Conservation (phyloP, 2,888 invertebrate genomes). For the Clunio marinus region DNA sequence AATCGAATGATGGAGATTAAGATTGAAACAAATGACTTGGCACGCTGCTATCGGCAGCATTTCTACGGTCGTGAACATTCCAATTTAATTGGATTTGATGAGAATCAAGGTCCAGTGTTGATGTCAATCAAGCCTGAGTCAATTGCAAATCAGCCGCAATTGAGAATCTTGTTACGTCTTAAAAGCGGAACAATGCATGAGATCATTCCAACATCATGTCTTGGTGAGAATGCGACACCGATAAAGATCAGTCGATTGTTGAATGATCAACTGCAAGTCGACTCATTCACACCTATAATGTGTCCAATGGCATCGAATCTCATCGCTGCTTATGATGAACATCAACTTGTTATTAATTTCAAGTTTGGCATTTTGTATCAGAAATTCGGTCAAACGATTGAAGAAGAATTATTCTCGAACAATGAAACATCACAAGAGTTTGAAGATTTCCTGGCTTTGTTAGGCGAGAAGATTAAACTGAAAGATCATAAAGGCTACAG, state of each 20-base stretch:
- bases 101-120: constrained; percentile 82
- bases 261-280: constrained; percentile 82
- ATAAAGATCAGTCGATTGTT: constrained; percentile 84
- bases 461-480: constrained; percentile 83
- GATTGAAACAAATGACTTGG: constrained; percentile 93
- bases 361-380: constrained; percentile 98
- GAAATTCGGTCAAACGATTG: constrained; percentile 88
- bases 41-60: constrained; percentile 87
- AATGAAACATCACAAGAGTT: constrained; percentile 82
- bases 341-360: constrained; percentile 91
- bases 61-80: constrained; percentile 94
- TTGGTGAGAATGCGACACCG: constrained; percentile 70
- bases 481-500: constrained; percentile 92
- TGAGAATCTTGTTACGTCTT: constrained; percentile 79
- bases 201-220: constrained; percentile 75
- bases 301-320: constrained; percentile 84
- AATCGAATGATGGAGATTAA: constrained; percentile 49
- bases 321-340: constrained; percentile 93
- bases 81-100: constrained; percentile 86
- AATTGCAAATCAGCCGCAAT: constrained; percentile 85
- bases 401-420: constrained; percentile 95
- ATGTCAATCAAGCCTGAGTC: constrained; percentile 91
- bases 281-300: constrained; percentile 79
- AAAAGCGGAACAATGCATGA: constrained; percentile 87
- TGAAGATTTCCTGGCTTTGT: constrained; percentile 85